Conservation (phyloP, 2,113 vertebrate species). For the Larimichthys crocea region DNA sequence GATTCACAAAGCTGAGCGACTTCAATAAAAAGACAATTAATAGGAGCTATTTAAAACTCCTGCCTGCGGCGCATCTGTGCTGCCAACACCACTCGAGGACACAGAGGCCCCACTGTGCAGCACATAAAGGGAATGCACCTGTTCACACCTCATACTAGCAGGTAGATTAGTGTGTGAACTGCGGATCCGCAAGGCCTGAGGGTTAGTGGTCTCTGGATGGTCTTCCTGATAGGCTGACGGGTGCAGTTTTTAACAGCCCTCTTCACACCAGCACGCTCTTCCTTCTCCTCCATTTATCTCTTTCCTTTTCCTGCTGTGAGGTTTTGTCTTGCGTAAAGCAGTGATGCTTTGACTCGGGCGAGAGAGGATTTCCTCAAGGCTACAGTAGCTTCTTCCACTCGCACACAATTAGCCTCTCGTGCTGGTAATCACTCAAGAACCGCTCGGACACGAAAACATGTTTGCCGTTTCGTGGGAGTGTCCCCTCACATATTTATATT, state of each 20-base stretch:
- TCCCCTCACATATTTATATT: constrained; percentile 40
- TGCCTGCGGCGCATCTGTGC: constrained; percentile 6
- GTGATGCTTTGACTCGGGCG: constrained; percentile 72
- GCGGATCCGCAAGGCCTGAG: constrained; percentile 3
- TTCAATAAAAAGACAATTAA: constrained; percentile 22
- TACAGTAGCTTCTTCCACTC: constrained; percentile 67
- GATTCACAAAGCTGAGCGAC: constrained; percentile 2
- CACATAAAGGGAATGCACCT: constrained; percentile 54
- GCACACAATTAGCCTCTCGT: constrained; percentile 44
- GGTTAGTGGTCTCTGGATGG: constrained; percentile 26
- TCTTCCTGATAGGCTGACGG: constrained; percentile 46
- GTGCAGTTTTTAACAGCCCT: constrained; percentile 64
- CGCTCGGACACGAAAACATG: constrained; percentile 54
- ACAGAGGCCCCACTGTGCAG: not conserved
- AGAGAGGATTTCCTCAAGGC: constrained; percentile 79
- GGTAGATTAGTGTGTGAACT: constrained; percentile 56
- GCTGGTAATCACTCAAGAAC: constrained; percentile 53
- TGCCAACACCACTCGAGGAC: constrained; percentile 4
- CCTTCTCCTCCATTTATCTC: constrained; percentile 70
- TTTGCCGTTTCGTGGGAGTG: constrained; percentile 51
- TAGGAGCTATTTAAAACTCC: constrained; percentile 14
- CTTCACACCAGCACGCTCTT: constrained; percentile 80
- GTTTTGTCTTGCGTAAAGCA: constrained; percentile 66
- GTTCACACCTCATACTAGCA: constrained; percentile 56
- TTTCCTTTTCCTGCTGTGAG: constrained; percentile 78